These are phyloP conservation scores for Oppia nitens DNA, from an alignment of 1,140 invertebrate genomes.

Conservation along the genomic window DNA sequence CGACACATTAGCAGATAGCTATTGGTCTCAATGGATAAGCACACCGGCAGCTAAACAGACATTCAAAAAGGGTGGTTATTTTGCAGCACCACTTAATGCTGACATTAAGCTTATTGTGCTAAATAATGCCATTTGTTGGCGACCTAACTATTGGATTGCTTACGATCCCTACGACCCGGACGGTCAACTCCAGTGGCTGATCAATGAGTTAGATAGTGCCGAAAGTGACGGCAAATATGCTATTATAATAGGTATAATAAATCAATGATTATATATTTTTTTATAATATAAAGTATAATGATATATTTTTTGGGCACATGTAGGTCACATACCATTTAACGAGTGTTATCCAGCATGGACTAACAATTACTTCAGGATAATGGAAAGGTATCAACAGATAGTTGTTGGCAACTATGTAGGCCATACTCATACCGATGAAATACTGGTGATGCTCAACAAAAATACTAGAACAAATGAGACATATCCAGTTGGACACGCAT, in stretches of 20 bases:
- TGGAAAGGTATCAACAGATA: conserved; percentile 11
- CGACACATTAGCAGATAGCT: conserved; percentile 5
- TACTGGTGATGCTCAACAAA: conserved; percentile 8
- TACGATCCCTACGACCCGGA: conserved; percentile 13
- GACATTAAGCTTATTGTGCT: conserved; percentile 13
- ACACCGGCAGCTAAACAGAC: conserved; percentile 3
- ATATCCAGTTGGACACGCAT: conserved; percentile 2
- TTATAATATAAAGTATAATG: neutral
- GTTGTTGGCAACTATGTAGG: conserved; percentile 3
- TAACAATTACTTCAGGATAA: conserved; percentile 15
- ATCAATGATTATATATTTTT: neutral
- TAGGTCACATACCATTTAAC: conserved; percentile 11
- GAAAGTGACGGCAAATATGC: conserved; percentile 8
- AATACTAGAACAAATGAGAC: neutral
- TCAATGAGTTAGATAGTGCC: conserved; percentile 10
- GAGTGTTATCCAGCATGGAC: conserved; percentile 8
- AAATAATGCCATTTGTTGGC: conserved; percentile 5
- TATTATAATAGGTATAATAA: conserved; percentile 4
- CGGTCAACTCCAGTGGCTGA: conserved; percentile 15
- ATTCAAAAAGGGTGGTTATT: conserved; percentile 13
- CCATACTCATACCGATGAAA: conserved; percentile 16
- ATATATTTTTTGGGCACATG: neutral
- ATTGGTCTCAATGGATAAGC: conserved; percentile 14
- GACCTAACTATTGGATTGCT: conserved; percentile 11
- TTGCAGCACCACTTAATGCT: neutral